Percentiles rank a stretch among this genome's conserved stretches.
Evolutionary conservation across 2,113 vertebrate species (phyloP).

Genomic region (Equus przewalskii): DNA sequence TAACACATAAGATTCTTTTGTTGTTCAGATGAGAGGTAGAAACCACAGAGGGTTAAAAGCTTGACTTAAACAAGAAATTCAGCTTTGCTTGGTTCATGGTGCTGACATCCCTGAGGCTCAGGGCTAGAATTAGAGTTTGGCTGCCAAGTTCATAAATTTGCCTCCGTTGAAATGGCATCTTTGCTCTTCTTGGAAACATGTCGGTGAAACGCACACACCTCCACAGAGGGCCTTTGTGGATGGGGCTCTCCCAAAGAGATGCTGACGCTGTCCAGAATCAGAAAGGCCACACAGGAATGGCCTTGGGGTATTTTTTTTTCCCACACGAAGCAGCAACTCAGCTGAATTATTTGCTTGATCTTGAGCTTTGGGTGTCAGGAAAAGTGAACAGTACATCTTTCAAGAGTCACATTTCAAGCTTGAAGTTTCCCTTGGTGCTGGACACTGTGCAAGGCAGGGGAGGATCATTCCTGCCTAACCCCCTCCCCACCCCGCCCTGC

Average conservation of each 20-base stretch:
- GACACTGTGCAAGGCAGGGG: neutral
- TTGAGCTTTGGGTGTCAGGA: constrained; percentile 12
- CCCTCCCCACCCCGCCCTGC: accelerated
- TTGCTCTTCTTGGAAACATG: constrained; percentile 48
- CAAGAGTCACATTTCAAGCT: neutral
- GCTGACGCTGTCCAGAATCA: neutral
- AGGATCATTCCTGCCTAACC: neutral
- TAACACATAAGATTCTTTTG: constrained; percentile 6
- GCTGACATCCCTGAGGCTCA: neutral
- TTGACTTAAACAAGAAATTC: constrained; percentile 46
- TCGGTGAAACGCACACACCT: neutral
- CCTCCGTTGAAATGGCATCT: constrained; percentile 55
- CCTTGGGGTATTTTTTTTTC: neutral
- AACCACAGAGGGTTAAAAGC: constrained; percentile 26
- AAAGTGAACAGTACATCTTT: constrained; percentile 36
- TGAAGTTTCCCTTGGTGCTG: neutral
- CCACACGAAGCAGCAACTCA: neutral
- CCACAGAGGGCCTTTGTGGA: constrained; percentile 45
- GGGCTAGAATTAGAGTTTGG: constrained; percentile 22
- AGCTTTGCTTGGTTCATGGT: neutral
- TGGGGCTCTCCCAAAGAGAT: neutral
- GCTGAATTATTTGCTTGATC: constrained; percentile 15
- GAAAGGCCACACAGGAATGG: constrained; percentile 40
- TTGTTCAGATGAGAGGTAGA: neutral
- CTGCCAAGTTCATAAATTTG: constrained; percentile 49